These are phyloP conservation scores for Serrognathus titanus DNA, from an alignment of 2,888 invertebrate species.

Conservation along the genomic window DNA sequence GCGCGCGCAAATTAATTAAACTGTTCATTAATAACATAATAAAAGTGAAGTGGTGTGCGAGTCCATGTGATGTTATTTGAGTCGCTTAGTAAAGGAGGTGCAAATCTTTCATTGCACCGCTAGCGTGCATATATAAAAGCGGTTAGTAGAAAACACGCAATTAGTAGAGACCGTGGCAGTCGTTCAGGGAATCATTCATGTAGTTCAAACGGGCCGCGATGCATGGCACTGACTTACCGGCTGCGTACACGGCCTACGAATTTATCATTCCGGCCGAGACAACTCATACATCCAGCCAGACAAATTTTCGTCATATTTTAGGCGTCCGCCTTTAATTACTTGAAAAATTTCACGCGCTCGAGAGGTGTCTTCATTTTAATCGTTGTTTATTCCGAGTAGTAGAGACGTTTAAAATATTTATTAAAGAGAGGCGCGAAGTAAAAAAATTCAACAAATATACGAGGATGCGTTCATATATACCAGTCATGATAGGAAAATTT, in stretches of 20 bases:
- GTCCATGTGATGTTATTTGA: neutral
- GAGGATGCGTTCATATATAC: too few relatives aligned
- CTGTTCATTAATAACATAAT: constrained; percentile 17
- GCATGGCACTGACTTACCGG: constrained; percentile 6
- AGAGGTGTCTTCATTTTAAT: too few relatives aligned
- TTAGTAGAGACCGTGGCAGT: constrained; percentile 20
- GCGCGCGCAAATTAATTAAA: constrained; percentile 14
- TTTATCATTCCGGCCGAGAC: neutral
- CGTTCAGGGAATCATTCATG: constrained; percentile 19
- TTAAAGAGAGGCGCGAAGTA: too few relatives aligned
- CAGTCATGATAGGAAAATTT: too few relatives aligned
- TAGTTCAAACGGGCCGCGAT: constrained; percentile 23
- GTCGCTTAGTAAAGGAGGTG: neutral
- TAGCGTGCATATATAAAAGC: neutral
- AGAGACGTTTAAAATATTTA: too few relatives aligned
- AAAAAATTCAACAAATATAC: too few relatives aligned
- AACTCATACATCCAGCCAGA: neutral
- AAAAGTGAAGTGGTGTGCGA: neutral
- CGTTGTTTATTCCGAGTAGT: too few relatives aligned
- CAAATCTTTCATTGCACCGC: neutral
- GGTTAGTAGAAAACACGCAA: constrained; percentile 15
- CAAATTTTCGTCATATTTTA: neutral
- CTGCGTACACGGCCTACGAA: constrained; percentile 6
- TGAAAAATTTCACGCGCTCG: too few relatives aligned
- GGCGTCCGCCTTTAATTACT: too few relatives aligned